Conservation (phyloP, 30 jellyfish, hydroid and myxozoan species). For the Nemopilema nomurai region DNA sequence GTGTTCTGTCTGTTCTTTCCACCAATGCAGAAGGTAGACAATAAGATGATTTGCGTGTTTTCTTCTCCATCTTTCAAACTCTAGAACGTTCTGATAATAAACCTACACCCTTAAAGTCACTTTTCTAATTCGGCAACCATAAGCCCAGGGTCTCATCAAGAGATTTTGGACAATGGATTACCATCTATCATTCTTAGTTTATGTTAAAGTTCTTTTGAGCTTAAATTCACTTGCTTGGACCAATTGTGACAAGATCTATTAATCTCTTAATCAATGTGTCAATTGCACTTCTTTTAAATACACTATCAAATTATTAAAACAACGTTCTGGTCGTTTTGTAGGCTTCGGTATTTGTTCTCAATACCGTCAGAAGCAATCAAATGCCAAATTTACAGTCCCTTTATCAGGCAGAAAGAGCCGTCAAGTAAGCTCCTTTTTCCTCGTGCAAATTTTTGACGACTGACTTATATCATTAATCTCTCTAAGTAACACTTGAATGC, state of each 20-base stretch:
- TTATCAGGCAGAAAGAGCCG: conserved; percentile 75
- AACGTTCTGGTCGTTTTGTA: conserved; percentile 13
- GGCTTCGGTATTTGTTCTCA: conserved; percentile 87
- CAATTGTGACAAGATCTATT: no score
- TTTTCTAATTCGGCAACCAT: no score
- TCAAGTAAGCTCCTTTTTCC: conserved; percentile 18
- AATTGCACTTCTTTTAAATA: no score
- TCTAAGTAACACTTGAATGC: no score
- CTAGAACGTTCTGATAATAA: no score
- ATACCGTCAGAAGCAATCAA: conserved; percentile 91
- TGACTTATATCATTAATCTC: no score
- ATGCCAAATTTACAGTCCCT: conserved; percentile 85
- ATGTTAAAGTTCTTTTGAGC: not conserved
- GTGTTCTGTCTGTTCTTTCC: conserved; percentile 79
- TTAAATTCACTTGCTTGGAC: not conserved
- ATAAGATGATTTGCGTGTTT: conserved; percentile 21
- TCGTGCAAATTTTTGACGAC: no score
- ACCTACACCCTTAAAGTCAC: no score
- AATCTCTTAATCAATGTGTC: no score
- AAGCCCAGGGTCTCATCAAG: no score
- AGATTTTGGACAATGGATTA: no score
- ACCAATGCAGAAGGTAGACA: conserved; percentile 65
- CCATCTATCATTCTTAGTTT: not conserved
- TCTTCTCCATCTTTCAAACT: not conserved
- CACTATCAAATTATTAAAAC: no score